phyloP scores from a whole-genome alignment of 2,797 vertebrate genomes.

The Coccyzus lansbergi region DNA sequence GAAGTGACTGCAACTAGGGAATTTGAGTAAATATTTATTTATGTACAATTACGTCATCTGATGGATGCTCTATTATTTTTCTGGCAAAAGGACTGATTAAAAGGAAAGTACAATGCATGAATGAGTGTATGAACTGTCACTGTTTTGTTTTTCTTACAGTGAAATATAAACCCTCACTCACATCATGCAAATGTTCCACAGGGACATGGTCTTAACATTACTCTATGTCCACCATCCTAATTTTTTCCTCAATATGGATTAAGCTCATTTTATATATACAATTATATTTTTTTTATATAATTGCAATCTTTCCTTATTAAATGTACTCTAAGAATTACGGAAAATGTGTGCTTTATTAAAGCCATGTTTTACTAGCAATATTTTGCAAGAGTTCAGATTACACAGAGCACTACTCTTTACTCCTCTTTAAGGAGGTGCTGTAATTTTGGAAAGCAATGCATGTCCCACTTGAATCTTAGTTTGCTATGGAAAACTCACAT shows the following conservation, averaged over 20 bases:
- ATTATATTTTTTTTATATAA: background rate
- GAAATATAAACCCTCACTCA: background rate
- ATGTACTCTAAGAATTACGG: background rate
- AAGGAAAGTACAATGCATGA: constrained; percentile 8
- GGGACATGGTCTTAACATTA: background rate
- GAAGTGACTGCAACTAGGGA: background rate
- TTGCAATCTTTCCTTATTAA: background rate
- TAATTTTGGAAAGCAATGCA: background rate
- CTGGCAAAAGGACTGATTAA: background rate
- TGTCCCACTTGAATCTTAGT: background rate
- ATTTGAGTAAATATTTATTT: constrained; percentile 41
- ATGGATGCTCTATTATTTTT: background rate
- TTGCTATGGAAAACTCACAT: constrained; percentile 26
- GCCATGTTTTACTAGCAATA: constrained; percentile 25
- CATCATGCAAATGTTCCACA: background rate
- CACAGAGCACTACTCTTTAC: background rate
- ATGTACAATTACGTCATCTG: constrained; percentile 26
- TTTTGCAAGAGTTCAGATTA: constrained; percentile 9
- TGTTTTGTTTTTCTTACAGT: background rate
- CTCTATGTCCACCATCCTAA: background rate
- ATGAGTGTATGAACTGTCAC: background rate
- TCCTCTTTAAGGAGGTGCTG: background rate
- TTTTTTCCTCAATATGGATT: constrained; percentile 6
- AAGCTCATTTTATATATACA: background rate
- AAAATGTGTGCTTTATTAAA: constrained; percentile 49